These are phyloP conservation scores for Trematomus bernacchii DNA, from an alignment of 2,797 vertebrate species.

Conservation along the genomic window DNA sequence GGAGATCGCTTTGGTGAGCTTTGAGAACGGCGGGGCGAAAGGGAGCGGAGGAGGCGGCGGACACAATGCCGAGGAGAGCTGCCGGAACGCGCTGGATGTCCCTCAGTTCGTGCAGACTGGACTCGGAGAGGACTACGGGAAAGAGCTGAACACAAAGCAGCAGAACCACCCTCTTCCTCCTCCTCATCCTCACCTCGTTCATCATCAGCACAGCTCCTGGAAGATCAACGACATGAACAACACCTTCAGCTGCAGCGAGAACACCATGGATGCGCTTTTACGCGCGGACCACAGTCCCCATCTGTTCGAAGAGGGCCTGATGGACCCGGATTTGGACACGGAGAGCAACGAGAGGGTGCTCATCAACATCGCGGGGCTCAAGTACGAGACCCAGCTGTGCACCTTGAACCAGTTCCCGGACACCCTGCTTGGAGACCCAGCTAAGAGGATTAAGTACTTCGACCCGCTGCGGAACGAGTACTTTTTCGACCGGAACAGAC, in stretches of 20 bases:
- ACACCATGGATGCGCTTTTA: constrained; percentile 81
- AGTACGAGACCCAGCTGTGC: constrained; percentile 94
- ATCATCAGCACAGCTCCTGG: constrained; percentile 74
- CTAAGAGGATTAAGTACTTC: constrained; percentile 94
- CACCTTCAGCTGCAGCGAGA: constrained; percentile 77
- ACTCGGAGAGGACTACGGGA: constrained; percentile 77
- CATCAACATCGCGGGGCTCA: constrained; percentile 94
- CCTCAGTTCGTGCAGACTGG: constrained; percentile 78
- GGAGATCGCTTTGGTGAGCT: constrained; percentile 94
- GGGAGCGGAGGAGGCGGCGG: constrained; percentile 74
- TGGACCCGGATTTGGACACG: constrained; percentile 81
- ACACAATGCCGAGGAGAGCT: constrained; percentile 72
- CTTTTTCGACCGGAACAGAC: constrained; percentile 97
- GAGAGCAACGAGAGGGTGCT: constrained; percentile 91
- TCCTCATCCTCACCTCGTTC: not conserved
- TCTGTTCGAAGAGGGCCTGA: constrained; percentile 85
- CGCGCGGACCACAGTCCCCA: constrained; percentile 86
- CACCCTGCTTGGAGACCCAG: constrained; percentile 93
- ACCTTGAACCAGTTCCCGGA: constrained; percentile 96
- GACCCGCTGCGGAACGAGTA: constrained; percentile 97
- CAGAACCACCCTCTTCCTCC: not conserved
- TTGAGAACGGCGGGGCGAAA: constrained; percentile 91
- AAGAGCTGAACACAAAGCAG: constrained; percentile 81
- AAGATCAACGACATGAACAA: constrained; percentile 89
- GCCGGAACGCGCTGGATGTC: constrained; percentile 77